Base-by-base conservation (phyloP, 2,888 invertebrate genomes). In the Drosophila parthenogenetica region DNA sequence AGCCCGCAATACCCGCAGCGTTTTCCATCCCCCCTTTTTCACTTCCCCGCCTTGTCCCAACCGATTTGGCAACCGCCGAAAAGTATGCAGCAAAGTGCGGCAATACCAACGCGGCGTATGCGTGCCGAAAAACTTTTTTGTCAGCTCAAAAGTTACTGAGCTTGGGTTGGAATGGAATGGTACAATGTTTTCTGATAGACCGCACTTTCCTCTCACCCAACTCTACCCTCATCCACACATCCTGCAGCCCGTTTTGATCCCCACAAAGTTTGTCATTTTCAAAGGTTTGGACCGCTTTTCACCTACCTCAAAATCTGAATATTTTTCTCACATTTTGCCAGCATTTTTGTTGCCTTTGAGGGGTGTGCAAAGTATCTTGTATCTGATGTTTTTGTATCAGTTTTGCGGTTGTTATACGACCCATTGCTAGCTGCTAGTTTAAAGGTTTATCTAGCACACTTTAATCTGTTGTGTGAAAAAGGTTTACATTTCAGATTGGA, bases 51-150 rank as follows among this genome's bases (percentile, higher is more conserved):
- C 48, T 16, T 40, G 13, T 17, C 32, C 14, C 45, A 2, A 19
- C 3, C 17, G 40, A 37, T 39, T 54, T 57, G 13, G n/a, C 17
- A 49, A 64, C 65, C 81, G 81, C 81, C 81, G 73, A 72, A 79
- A 89, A 87, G 85, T 89, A 89, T 84, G 89, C 85, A 72, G 70
- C 66, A 77, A 73, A 84, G 70, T 79, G 77, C 62, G 84, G 66
- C 61, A 79, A 50, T 45, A 70, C 63, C 85, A 79, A 76, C 84
- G 73, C 74, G 73, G 69, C 77, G 84, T 74, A 86, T 84, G 85
- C 85, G 85, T 89, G 89, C 75, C 77, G 63, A 79, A 87, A 85
- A 85, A 85, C 69, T 89, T 85, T 78, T 87, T 89, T 84, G 87
- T 77, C 87, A 89, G 84, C 81, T 64, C 66, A 68, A 77, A 71